Conservation (phyloP, 2,113 vertebrate genomes). For the Thermophis baileyi region DNA sequence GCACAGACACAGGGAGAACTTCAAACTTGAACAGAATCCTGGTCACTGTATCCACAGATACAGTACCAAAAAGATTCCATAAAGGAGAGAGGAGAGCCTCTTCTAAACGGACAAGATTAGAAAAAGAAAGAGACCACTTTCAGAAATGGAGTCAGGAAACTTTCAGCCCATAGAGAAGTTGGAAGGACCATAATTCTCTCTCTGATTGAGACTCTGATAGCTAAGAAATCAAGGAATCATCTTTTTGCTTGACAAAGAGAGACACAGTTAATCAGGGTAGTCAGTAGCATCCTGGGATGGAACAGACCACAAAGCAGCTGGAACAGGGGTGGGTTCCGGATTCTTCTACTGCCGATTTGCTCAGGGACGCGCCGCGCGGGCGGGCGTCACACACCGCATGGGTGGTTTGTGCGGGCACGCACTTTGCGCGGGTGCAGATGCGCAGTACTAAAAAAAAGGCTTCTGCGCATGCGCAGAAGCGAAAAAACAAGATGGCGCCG, state of each 20-base stretch:
- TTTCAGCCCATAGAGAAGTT: not conserved
- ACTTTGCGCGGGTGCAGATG: no score
- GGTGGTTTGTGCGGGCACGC: no score
- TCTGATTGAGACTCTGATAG: not conserved
- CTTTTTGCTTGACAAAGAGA: not conserved
- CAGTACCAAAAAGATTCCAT: not conserved
- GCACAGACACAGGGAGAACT: not conserved
- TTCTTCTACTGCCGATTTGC: no score
- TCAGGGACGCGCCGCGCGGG: no score
- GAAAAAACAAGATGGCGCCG: no score
- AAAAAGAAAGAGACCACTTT: not conserved
- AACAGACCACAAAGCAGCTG: not conserved
- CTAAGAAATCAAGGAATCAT: not conserved
- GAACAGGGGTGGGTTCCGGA: no score
- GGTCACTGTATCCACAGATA: not conserved
- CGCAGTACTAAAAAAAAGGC: no score
- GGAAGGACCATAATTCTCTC: not conserved
- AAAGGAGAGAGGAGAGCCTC: not conserved
- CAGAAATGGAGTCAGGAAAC: not conserved
- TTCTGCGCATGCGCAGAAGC: no score
- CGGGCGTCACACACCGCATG: no score
- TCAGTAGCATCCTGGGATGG: not conserved
- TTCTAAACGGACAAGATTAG: not conserved
- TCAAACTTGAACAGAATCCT: not conserved
- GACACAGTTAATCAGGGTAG: not conserved